Conservation (phyloP, 2,113 vertebrate genomes). For the Leptocoma aspasia region DNA sequence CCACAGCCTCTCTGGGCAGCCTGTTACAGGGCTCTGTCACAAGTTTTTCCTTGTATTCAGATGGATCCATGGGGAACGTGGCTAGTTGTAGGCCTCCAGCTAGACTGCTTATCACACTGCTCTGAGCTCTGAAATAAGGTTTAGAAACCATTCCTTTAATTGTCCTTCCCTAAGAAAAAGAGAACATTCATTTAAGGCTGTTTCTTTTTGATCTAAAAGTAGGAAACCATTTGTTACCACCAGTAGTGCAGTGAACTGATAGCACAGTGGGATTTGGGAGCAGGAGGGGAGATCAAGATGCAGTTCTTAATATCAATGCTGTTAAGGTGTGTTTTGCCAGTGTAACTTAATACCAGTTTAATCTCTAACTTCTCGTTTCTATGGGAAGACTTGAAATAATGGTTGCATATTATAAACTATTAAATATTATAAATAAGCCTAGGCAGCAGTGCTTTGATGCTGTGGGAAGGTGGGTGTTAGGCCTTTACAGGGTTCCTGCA, state of each 20-base stretch:
- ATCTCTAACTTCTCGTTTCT: not conserved
- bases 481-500: not conserved
- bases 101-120: not conserved
- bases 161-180: not conserved
- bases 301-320: not conserved
- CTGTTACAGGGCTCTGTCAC: not conserved
- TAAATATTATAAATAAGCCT: not conserved
- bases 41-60: not conserved
- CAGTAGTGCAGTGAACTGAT: not conserved
- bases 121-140: not conserved
- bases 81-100: not conserved
- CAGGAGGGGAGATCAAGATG: not conserved
- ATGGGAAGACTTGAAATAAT: not conserved
- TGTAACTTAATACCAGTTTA: not conserved
- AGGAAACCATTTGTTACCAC: not conserved
- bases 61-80: not conserved
- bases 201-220: not conserved
- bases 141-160: not conserved
- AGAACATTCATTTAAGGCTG: not conserved
- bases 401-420: not conserved
- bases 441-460: not conserved
- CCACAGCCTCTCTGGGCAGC: not conserved
- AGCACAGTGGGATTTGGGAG: not conserved
- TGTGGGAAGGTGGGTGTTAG: not conserved
- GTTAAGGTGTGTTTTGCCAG: not conserved